phyloP scores from a whole-genome alignment of 2,113 vertebrate genomes.

The Crypturellus undulatus region DNA sequence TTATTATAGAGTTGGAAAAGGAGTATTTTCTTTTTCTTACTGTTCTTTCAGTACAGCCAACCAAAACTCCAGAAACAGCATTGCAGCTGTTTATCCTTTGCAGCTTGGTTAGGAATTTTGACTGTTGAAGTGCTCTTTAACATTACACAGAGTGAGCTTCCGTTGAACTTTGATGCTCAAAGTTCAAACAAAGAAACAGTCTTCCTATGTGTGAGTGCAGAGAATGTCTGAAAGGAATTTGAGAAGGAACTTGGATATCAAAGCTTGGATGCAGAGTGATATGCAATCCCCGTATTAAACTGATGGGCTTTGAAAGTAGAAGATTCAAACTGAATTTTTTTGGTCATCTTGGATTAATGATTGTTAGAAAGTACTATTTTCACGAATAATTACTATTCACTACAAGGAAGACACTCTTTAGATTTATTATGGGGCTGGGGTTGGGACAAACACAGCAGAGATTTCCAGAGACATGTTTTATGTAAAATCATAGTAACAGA shows the following conservation, averaged over 20 bases:
- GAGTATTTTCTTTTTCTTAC: not conserved
- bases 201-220: not conserved
- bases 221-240: conserved; percentile 1
- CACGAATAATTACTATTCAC: not conserved
- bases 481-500: not conserved
- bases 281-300: not conserved
- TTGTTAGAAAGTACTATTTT: not conserved
- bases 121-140: not conserved
- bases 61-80: not conserved
- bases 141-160: not conserved
- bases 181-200: conserved; percentile 48
- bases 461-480: not conserved
- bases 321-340: not conserved
- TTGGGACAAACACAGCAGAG: not conserved
- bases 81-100: not conserved
- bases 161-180: conserved; percentile 32
- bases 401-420: not conserved
- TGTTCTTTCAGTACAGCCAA: not conserved
- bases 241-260: conserved; percentile 32
- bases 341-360: not conserved
- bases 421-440: not conserved
- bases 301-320: not conserved
- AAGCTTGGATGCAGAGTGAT: not conserved
- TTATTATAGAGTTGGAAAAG: not conserved
- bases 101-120: not conserved